phyloP scores from a whole-genome alignment of 2,797 vertebrate species.

The Chloroceryle amazona region DNA sequence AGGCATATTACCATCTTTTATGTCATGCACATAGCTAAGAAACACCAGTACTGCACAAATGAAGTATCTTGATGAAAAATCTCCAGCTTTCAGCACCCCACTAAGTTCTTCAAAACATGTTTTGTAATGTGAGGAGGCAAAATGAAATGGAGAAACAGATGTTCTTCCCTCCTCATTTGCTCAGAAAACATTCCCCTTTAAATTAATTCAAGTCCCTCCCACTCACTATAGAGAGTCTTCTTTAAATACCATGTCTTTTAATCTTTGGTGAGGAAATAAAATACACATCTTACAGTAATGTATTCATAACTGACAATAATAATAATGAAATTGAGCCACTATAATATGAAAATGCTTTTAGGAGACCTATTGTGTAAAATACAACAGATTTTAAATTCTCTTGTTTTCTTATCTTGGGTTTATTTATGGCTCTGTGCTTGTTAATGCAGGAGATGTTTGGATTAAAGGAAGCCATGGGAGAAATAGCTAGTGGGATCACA shows the following conservation, averaged over 20 bases:
- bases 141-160: neutral
- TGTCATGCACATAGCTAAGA: neutral
- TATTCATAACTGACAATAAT: neutral
- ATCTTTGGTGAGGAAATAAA: neutral
- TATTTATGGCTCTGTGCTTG: neutral
- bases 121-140: neutral
- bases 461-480: neutral
- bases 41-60: neutral
- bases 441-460: neutral
- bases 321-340: neutral
- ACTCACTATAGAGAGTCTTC: neutral
- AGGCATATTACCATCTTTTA: neutral
- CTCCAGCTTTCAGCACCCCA: neutral
- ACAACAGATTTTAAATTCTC: neutral
- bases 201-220: neutral
- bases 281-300: neutral
- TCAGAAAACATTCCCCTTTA: neutral
- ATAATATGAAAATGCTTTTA: neutral
- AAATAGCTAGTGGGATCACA: neutral
- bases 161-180: neutral
- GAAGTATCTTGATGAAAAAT: neutral
- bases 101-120: neutral
- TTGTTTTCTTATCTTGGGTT: neutral
- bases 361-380: neutral
- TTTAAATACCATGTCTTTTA: neutral